These are phyloP conservation scores for Chironomus tepperi DNA, from an alignment of 1,140 invertebrate species.

Conservation along the genomic window DNA sequence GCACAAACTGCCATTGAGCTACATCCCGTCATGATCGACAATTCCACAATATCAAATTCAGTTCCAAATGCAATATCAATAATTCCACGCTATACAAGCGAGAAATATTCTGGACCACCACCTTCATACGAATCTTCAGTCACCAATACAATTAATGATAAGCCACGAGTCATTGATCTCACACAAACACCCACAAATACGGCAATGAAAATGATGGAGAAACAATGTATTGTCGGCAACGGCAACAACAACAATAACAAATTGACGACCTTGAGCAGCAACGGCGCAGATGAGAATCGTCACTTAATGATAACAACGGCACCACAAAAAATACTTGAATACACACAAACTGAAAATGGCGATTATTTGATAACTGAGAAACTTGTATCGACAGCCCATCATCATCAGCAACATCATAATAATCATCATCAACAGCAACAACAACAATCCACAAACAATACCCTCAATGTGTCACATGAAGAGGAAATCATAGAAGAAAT, in stretches of 20 bases:
- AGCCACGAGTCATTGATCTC: conserved; percentile 19
- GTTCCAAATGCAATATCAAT: conserved; percentile 20
- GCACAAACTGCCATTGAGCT: neutral
- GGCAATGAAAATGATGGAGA: neutral
- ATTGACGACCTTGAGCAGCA: conserved; percentile 5
- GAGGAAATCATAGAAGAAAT: conserved; percentile 14
- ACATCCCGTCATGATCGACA: neutral
- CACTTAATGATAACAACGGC: conserved; percentile 14
- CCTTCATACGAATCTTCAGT: neutral
- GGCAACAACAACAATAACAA: neutral
- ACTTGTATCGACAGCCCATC: neutral
- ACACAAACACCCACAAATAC: neutral
- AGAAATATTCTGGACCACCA: conserved; percentile 16
- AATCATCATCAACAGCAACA: neutral
- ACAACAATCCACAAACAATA: neutral
- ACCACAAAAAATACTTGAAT: conserved; percentile 21
- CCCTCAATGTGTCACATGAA: neutral
- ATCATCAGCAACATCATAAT: neutral
- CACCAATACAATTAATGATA: conserved; percentile 20
- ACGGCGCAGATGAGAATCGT: conserved; percentile 19
- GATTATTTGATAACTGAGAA: conserved; percentile 5
- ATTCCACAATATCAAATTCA: neutral
- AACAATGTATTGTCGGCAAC: neutral
- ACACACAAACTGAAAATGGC: conserved; percentile 7
- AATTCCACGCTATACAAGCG: conserved; percentile 18